Evolutionary conservation across 2,113 vertebrate genomes (phyloP), one percentile per base, ranked within the genome.

Genomic region (Neolamprologus toae): DNA sequence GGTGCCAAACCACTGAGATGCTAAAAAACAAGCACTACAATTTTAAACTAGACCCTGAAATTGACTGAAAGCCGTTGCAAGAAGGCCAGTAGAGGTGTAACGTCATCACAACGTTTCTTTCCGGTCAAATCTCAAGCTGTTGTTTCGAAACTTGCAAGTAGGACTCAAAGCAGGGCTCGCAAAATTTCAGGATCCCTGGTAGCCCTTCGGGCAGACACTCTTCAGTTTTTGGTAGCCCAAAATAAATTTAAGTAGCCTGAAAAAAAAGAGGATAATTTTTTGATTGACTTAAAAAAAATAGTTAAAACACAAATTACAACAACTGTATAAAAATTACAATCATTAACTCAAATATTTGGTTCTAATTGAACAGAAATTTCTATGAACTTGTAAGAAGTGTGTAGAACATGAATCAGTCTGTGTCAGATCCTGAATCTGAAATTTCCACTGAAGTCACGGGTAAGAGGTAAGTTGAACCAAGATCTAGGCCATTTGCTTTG

Each of bases 101-200:
- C 2, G 4, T n/a, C 33, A 66, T 66, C 61, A 66, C 33, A 66
- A 1, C 4, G 1, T 66, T 66, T 66, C 19, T 37, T 37, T 66
- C 2, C 2, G 0, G 33, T 66, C 61, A 37, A 37, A 66, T 37
- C 61, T 66, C 33, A n/a, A 66, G 61, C 10, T 37, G 31, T 0
- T 8, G 61, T 0, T 35, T 0, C 1, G 0, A 66, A 66, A 37
- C 33, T 66, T 66, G 31, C 61, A 66, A 66, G 17, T 37, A 37
- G 31, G 61, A n/a, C 33, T 66, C 17, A 2, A 61, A 33, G 2
- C 16, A 61, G 57, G 16, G 57, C 57, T 61, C 5, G 28, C 57
- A 61, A 61, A 33, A 61, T 51, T 51, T 51, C 19, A 51, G n/a
- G 19, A 6, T 61, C 28, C 16, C 16, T 61, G 28, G 57, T 33